Evolutionary conservation across 2,797 vertebrate species (phyloP), one percentile per base, ranked within the genome.

Genomic region (Diglossa cyanea): DNA sequence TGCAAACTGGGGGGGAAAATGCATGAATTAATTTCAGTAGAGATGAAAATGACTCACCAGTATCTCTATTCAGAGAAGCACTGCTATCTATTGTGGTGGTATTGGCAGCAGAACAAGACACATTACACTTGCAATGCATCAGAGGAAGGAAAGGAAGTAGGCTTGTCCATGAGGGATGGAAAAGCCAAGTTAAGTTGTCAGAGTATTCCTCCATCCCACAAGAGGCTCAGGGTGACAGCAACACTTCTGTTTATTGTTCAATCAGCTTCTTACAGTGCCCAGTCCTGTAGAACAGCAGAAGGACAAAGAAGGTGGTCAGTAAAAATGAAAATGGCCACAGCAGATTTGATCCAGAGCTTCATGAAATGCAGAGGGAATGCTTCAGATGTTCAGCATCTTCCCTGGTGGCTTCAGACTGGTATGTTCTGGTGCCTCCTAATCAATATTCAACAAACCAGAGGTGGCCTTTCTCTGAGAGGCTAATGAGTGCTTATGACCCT

Each of bases 21-120:
- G 48, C 54, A 91, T 58, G 70, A 95, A 95, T 93, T 88, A 63
- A 93, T 93, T 88, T 86, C 77, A 35, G 90, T 6, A 89, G 93
- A 55, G 86, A 92, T 53, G 75, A 78, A 90, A 96, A 88, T 96
- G 79, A 86, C 70, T 96, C 87, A 90, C 90, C 60, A 88, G 76
- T 62, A 86, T 93, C 78, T 87, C 94, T 97, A 78, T 87, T 95
- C 91, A 88, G 51, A 87, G 75, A 89, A 86, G 74, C 90, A 51
- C 44, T 30, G 70, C 71, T 93, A 97, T 96, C 95, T 81, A 37
- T 91, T 86, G 91, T 74, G 86, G 85, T 79, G 81, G 74, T 45
- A 86, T 74, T 92, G 96, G 95, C 86, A 93, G 71, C 76, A 95
- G 92, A 87, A 93, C 89, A 95, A 93, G 82, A 78, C 78, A 72